These are phyloP conservation scores for Pangasius sanitwongsei DNA, from an alignment of 2,797 vertebrate species.

Conservation along the genomic window DNA sequence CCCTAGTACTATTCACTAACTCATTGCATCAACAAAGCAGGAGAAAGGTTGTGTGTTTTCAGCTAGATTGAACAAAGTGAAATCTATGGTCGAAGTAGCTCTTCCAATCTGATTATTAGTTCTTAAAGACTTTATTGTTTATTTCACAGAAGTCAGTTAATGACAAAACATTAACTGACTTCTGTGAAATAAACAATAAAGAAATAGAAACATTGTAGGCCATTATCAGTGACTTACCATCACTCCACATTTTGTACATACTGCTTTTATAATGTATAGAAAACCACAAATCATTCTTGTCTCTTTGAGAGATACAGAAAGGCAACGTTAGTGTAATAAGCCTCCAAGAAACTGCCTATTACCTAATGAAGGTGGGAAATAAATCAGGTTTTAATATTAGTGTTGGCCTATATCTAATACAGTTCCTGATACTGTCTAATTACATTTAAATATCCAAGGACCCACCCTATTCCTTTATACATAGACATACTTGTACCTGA, in stretches of 20 bases:
- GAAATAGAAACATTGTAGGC: not conserved
- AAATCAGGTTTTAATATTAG: not conserved
- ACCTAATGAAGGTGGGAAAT: not conserved
- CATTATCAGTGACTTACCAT: not conserved
- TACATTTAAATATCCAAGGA: not conserved
- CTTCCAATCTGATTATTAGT: not conserved
- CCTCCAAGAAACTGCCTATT: not conserved
- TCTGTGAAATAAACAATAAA: not conserved
- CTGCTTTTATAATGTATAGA: not conserved
- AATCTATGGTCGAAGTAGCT: not conserved
- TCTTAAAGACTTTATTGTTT: not conserved
- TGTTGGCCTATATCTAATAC: not conserved
- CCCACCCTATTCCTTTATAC: not conserved
- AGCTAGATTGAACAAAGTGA: not conserved
- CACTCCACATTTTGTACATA: not conserved
- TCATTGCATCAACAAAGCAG: not conserved
- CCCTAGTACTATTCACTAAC: not conserved
- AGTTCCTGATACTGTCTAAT: not conserved
- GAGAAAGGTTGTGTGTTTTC: constrained; percentile 40
- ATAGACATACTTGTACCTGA: not conserved
- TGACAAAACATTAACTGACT: not conserved
- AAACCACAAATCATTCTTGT: not conserved
- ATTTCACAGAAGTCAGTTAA: too few species aligned
- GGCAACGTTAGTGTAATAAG: not conserved
- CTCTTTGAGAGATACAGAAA: not conserved